These are phyloP conservation scores for Podiceps cristatus DNA, from an alignment of 2,113 vertebrate genomes.

Conservation along the genomic window DNA sequence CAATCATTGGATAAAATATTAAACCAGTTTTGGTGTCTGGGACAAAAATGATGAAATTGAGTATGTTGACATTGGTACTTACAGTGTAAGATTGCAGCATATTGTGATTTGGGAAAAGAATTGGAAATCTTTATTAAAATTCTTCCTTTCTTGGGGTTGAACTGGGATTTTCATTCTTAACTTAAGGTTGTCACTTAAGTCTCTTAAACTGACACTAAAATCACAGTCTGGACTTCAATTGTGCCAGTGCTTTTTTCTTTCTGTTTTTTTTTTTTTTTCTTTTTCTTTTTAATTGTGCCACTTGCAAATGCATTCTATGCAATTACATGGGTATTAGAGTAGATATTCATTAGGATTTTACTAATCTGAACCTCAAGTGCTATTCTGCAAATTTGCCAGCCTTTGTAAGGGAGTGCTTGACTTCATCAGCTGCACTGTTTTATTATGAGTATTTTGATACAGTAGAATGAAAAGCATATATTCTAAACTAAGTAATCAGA, in stretches of 20 bases:
- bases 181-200: neutral
- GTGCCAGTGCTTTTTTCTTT: neutral
- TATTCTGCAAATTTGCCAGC: slow-evolving; percentile 56
- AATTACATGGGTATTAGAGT: slow-evolving; percentile 60
- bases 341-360: slow-evolving; percentile 64
- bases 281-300: neutral
- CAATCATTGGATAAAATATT: neutral
- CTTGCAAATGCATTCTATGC: slow-evolving; percentile 37
- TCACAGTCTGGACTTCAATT: neutral
- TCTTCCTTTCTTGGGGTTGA: neutral
- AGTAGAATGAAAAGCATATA: slow-evolving; percentile 17
- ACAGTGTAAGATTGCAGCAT: neutral
- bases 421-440: slow-evolving; percentile 40
- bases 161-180: neutral
- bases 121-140: neutral
- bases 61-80: neutral
- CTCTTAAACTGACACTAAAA: neutral
- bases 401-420: slow-evolving; percentile 55
- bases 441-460: slow-evolving; percentile 38
- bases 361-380: slow-evolving; percentile 64
- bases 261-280: rapidly evolving
- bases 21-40: neutral
- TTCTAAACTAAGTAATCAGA: slow-evolving; percentile 29
- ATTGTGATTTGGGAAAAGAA: neutral
- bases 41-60: neutral